A percentile compares a stretch with the other conserved stretches of the same genome.
Evolutionary conservation across 2,113 vertebrate species (phyloP).

Genomic region (Cepphus grylle): DNA sequence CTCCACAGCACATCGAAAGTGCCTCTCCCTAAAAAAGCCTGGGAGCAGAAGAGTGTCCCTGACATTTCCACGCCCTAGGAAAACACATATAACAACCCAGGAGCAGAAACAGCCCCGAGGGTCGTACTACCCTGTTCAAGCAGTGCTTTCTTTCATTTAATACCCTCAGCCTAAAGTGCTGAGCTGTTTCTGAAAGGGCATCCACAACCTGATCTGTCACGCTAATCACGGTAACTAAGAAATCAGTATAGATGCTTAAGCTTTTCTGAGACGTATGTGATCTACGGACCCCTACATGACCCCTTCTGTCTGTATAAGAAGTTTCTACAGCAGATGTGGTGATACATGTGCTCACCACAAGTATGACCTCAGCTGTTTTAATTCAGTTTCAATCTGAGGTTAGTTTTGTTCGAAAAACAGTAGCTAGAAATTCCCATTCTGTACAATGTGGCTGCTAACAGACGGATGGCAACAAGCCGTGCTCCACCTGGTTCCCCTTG

Average conservation of each 20-base stretch:
- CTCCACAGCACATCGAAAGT: neutral
- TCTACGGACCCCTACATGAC: neutral
- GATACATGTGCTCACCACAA: neutral
- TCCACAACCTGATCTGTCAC: neutral
- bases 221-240: neutral
- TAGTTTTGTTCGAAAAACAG: neutral
- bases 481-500: neutral
- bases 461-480: rapidly evolving
- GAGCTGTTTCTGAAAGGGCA: neutral
- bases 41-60: neutral
- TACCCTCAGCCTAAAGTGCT: neutral
- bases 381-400: neutral
- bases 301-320: neutral
- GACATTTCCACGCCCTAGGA: neutral
- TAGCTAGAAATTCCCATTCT: neutral
- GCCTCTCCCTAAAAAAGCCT: neutral
- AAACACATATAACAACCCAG: neutral
- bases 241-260: neutral
- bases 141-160: neutral
- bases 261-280: neutral
- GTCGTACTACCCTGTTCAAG: rapidly evolving
- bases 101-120: neutral
- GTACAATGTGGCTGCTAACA: neutral
- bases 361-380: neutral
- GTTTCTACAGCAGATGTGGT: neutral